Percentiles rank a stretch among this genome's conserved stretches.
phyloP scores from a whole-genome alignment of 1,140 invertebrate species.

The Drosophila malerkotliana region DNA sequence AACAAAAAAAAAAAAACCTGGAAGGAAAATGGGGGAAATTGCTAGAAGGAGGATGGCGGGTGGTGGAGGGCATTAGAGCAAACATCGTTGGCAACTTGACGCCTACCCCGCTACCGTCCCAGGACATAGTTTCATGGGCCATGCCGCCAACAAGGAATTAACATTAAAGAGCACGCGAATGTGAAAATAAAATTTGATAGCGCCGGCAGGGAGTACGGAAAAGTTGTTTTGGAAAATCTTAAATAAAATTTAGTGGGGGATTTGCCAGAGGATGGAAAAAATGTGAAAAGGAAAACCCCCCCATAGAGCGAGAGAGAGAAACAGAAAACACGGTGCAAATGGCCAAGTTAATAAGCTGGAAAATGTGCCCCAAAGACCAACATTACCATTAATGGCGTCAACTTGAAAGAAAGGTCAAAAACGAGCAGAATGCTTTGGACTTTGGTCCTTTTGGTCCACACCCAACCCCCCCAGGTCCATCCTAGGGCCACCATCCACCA shows the following conservation, averaged over 20 bases:
- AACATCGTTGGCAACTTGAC: slow-evolving; percentile 54
- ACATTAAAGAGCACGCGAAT: slow-evolving; percentile 56
- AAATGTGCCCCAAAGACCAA: slow-evolving; percentile 62
- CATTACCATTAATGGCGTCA: slow-evolving; percentile 64
- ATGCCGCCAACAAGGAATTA: slow-evolving; percentile 17
- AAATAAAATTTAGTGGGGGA: slow-evolving; percentile 19
- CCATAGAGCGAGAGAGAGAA: background rate
- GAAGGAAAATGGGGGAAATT: background rate
- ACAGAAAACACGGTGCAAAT: slow-evolving; percentile 36
- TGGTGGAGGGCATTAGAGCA: slow-evolving; percentile 2
- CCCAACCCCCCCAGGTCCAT: background rate
- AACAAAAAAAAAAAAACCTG: slow-evolving; percentile 51
- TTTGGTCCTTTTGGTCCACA: too few relatives aligned
- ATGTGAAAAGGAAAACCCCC: background rate
- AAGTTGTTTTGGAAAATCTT: slow-evolving; percentile 17
- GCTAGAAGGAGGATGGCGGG: background rate
- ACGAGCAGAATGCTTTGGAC: background rate
- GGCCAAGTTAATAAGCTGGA: slow-evolving; percentile 70
- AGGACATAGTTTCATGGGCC: slow-evolving; percentile 50
- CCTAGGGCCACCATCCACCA: background rate
- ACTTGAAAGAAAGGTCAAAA: slow-evolving; percentile 31
- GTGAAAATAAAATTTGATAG: slow-evolving; percentile 42
- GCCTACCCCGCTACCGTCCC: slow-evolving; percentile 5
- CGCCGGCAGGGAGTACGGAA: background rate
- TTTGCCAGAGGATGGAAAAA: background rate